These are phyloP conservation scores for Vannuccia rotundouncinata DNA, from an alignment of 2,888 invertebrate species.

Conservation along the genomic window DNA sequence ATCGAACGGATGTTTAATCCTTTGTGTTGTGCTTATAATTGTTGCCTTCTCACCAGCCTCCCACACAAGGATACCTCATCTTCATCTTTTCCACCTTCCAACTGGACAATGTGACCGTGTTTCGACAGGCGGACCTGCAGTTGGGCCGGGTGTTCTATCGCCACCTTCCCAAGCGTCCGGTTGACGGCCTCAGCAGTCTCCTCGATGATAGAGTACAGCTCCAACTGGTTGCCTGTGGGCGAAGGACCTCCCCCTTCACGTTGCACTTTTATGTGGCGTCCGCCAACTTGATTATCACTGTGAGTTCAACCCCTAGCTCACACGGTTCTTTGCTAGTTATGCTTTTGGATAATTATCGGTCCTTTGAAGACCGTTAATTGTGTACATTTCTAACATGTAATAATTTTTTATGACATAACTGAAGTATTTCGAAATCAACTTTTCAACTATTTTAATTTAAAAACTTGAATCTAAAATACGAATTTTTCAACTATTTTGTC, in stretches of 20 bases:
- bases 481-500: too few species aligned
- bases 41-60: background rate
- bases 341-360: background rate
- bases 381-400: too few species aligned
- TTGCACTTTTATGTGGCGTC: background rate
- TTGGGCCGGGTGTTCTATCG: background rate
- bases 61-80: background rate
- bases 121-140: background rate
- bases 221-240: background rate
- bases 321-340: background rate
- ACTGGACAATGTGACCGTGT: background rate
- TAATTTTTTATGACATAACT: too few species aligned
- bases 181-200: background rate
- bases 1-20: too few species aligned
- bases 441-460: too few species aligned
- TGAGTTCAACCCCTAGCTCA: background rate
- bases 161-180: background rate
- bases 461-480: too few species aligned
- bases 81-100: background rate
- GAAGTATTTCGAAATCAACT: too few species aligned
- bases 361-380: too few species aligned
- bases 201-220: background rate
- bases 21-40: too few species aligned
- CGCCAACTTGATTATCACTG: background rate
- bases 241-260: background rate